Base-by-base conservation (phyloP, 1,140 invertebrate genomes). In the Cephus cinctus region DNA sequence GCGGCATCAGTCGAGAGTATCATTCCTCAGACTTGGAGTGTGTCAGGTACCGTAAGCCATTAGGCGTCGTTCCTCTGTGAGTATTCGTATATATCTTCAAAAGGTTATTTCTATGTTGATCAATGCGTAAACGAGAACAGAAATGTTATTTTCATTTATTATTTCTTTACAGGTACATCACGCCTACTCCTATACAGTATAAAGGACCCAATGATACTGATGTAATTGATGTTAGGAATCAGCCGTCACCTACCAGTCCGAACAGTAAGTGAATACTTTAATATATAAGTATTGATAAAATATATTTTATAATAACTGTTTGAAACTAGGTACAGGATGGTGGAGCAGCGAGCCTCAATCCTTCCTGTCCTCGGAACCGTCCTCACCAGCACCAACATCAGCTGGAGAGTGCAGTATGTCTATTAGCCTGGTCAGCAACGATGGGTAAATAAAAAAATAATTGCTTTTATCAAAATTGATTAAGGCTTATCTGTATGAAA, bases 341-440 rank as follows among this genome's bases (percentile, higher is more conserved):
- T 77, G 80, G 78, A 80, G 79, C 47, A 81, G 80, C 15, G 80
- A 76, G n/a, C 78, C 80, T 5, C 79, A 76, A 3, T 80, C 78
- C 15, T 80, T 83, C 25, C 80, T 84, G 3, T 83, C 79, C 15
- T 84, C 81, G 22, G 83, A 81, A 45, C 83, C 82, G 6, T 88
- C 86, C 38, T 89, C 87, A 50, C 85, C 85, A 16, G 79, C 80
- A 11, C 80, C 78, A 21, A 73, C 81, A 2, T 83, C 83, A 19
- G 79, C 78, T 4, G 80, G 78, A 27, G 79, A 82, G 52, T 81
- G 79, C 44, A 83, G 81, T 47, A 82, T 84, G 73, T 84, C 83
- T 0, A 79, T 82, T 21, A 84, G 82, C 59, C 61, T 83, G 38
- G 76, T 82, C 46, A 84, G 82, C 57, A 81, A 75, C 47, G 83